Evolutionary conservation across 1,140 invertebrate genomes (phyloP), one percentile per base, ranked within the genome.

Genomic region (Delia radicum): DNA sequence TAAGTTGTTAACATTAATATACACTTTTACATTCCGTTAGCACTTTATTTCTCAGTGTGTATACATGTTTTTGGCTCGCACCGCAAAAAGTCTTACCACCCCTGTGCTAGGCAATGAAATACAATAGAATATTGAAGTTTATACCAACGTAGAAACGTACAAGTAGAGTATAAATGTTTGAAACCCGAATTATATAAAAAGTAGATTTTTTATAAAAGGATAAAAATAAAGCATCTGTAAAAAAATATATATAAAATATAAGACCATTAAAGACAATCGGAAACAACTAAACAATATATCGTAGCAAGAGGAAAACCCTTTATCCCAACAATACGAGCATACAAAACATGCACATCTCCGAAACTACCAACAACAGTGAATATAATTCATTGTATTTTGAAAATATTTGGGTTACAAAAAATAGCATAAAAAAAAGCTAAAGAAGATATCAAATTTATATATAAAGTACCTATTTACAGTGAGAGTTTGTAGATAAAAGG

Each of bases 401-500:
- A 7, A 6, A 21, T 55, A 21, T 55, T 55, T 55, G 48, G n/a
- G n/a, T n/a, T n/a, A n/a, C n/a, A n/a, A n/a, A n/a, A n/a, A 55
- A 10, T 21, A 55, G n/a, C 48, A 55, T 2, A n/a, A 55, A 55
- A n/a, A 2, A 15, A 2, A 18, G 12, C 48, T 55, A 13, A n/a
- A 55, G 24, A 55, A 48, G 48, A 55, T 55, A 55, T 55, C 12
- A 55, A 55, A 55, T 55, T 55, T 55, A 55, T 55, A 21, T 55
- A 55, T 55, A 55, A 55, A 55, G 48, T 55, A 21, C 48, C 48
- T 55, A 55, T 55, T 55, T 55, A 55, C 48, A 55, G n/a, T n/a
- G n/a, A n/a, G n/a, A n/a, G n/a, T n/a, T n/a, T n/a, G n/a, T n/a
- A n/a, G n/a, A n/a, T n/a, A n/a, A n/a, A n/a, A n/a, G n/a, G n/a